Evolutionary conservation across 2,797 vertebrate species (phyloP), one percentile per base, ranked within the genome.

Genomic region (Melanotaenia parkinsoni): DNA sequence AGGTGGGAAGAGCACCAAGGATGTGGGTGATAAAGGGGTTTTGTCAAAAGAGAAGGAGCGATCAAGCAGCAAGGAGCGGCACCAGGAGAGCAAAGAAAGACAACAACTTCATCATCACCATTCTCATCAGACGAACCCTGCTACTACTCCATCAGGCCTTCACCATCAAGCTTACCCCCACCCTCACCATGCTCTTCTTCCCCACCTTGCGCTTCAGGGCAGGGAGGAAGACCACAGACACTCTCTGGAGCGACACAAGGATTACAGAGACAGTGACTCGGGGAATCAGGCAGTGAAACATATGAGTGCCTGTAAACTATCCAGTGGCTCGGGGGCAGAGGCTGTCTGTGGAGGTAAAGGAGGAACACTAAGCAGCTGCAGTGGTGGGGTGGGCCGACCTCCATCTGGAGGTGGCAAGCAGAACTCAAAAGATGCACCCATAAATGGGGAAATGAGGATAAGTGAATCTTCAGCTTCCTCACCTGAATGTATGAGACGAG

Each of bases 401-500:
- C 81, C 72, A 58, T 85, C 91, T 64, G 88, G 86, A 84, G 72
- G 91, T 30, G 67, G 87, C 62, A 80, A 91, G 82, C 74, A 89
- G 68, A 96, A 95, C 65, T 77, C 95, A 86, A 97, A 96, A 93
- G 97, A 97, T 57, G 93, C 76, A 67, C 57, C 83, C 54, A 81
- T 76, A 80, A 95, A 87, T 68, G 95, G 86, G 67, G 95, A 96
- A 60, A 90, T 95, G 51, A 92, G 91, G 47, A 92, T 95, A 40
- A 91, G 92, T 0, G 97, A 97, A 81, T 91, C 93, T 0, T 92
- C 94, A 12, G n/a, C 79, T 24, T 84, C 90, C 43, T 85, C 90
- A n/a, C 95, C 94, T 67, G 97, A 98, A 93, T 96, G 96, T 87
- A 94, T 96, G 87, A 96, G 96, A 90, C 94, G 95, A 82, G 90